These are phyloP conservation scores for Drosophila ohnishii DNA, from an alignment of 1,140 invertebrate genomes.

Conservation along the genomic window DNA sequence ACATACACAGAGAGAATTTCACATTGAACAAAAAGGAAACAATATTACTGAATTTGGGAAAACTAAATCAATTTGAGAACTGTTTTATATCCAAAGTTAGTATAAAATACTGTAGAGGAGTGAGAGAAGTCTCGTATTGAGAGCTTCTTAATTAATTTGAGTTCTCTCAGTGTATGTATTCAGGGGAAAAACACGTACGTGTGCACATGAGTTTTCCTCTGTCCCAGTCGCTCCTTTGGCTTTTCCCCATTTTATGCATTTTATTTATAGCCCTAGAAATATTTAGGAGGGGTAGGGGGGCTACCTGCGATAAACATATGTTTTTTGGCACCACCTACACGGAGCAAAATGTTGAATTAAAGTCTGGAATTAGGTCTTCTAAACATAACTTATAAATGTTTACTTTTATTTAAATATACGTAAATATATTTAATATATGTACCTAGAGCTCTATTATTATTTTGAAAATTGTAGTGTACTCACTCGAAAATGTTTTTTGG, in stretches of 20 bases:
- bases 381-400: too few species aligned
- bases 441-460: background rate
- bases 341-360: background rate
- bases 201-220: conserved; percentile 4
- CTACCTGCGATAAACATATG: conserved; percentile 34
- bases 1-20: background rate
- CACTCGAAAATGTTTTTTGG: conserved; percentile 38
- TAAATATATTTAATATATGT: too few species aligned
- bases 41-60: background rate
- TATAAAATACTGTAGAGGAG: background rate
- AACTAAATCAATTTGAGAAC: background rate
- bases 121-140: background rate
- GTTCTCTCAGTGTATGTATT: background rate
- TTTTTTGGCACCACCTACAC: conserved; percentile 38
- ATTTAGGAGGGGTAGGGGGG: conserved; percentile 3
- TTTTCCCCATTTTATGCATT: conserved; percentile 31
- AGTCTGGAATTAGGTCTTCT: too few species aligned
- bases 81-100: background rate
- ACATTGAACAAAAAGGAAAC: too few species aligned
- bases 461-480: conserved; percentile 18
- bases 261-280: conserved; percentile 36
- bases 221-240: conserved; percentile 20
- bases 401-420: too few species aligned
- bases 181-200: conserved; percentile 4
- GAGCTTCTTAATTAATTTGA: background rate